These are phyloP conservation scores for Troides aeacus DNA, from an alignment of 2,888 invertebrate species.

Conservation along the genomic window DNA sequence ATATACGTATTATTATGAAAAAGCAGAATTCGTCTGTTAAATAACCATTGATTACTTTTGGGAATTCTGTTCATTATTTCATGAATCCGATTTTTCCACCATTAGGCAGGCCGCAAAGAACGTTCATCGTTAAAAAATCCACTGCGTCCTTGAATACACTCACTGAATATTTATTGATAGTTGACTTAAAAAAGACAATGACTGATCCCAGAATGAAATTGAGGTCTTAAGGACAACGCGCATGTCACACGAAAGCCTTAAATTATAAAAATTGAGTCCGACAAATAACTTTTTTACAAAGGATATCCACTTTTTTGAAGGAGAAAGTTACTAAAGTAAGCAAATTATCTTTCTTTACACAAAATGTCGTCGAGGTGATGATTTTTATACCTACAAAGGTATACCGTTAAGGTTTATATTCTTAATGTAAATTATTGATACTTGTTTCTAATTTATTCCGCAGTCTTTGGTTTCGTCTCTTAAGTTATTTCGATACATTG, in stretches of 20 bases:
- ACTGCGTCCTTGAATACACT: constrained; percentile 6
- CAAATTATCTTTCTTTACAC: neutral
- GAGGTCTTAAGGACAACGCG: neutral
- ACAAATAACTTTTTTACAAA: neutral
- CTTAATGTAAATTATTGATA: no score
- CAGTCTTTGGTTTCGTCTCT: no score
- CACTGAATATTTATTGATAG: constrained; percentile 1
- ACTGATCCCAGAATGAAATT: neutral
- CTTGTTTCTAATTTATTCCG: no score
- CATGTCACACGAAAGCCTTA: neutral
- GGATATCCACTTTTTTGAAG: neutral
- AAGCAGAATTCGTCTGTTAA: neutral
- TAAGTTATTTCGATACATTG: no score
- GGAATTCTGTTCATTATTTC: neutral
- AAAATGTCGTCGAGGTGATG: neutral
- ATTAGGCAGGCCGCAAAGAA: neutral
- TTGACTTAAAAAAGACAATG: constrained; percentile 1
- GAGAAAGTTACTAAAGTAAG: neutral
- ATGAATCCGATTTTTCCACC: neutral
- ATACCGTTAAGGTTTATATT: no score
- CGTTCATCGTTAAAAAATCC: neutral
- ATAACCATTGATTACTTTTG: neutral
- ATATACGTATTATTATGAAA: neutral
- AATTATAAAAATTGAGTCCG: neutral
- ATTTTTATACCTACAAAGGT: no score